These are phyloP conservation scores for Plebejus argus DNA, from an alignment of 2,888 invertebrate genomes.

Conservation along the genomic window DNA sequence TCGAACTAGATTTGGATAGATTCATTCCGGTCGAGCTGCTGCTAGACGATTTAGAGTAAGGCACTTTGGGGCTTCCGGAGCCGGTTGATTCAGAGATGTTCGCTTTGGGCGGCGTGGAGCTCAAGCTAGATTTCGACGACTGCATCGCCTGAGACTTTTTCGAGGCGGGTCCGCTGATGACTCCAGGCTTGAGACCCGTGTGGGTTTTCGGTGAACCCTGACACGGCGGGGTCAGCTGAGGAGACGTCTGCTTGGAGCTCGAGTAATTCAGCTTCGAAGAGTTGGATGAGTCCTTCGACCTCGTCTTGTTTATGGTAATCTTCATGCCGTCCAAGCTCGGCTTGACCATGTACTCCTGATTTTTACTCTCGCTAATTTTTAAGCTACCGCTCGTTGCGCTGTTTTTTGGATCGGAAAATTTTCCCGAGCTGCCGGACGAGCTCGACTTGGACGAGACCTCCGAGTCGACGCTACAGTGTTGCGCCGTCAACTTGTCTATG, in stretches of 20 bases:
- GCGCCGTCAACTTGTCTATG: constrained; percentile 91
- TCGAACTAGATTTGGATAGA: constrained; percentile 71
- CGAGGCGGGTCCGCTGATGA: constrained; percentile 92
- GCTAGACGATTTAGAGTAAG: constrained; percentile 73
- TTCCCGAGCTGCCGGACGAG: constrained; percentile 63
- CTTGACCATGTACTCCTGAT: constrained; percentile 94
- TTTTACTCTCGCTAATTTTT: constrained; percentile 79
- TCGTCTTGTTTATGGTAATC: constrained; percentile 94
- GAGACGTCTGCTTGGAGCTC: constrained; percentile 73
- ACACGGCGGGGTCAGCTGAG: constrained; percentile 72
- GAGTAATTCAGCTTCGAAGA: constrained; percentile 72
- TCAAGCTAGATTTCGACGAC: constrained; percentile 63
- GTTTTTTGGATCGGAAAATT: constrained; percentile 75
- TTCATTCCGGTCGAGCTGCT: constrained; percentile 68
- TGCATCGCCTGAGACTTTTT: constrained; percentile 87
- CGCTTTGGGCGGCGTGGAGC: constrained; percentile 67
- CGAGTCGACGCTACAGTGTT: constrained; percentile 82
- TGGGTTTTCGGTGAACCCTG: constrained; percentile 89
- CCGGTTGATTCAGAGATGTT: constrained; percentile 65
- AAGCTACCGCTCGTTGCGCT: constrained; percentile 63
- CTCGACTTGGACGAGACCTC: constrained; percentile 68
- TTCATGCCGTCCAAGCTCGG: constrained; percentile 94
- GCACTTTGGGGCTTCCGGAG: constrained; percentile 65
- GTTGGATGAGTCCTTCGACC: constrained; percentile 84
- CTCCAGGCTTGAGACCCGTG: constrained; percentile 91